Evolutionary conservation across 1,140 invertebrate genomes (phyloP).

Genomic region (Meloidogyne hapla): DNA sequence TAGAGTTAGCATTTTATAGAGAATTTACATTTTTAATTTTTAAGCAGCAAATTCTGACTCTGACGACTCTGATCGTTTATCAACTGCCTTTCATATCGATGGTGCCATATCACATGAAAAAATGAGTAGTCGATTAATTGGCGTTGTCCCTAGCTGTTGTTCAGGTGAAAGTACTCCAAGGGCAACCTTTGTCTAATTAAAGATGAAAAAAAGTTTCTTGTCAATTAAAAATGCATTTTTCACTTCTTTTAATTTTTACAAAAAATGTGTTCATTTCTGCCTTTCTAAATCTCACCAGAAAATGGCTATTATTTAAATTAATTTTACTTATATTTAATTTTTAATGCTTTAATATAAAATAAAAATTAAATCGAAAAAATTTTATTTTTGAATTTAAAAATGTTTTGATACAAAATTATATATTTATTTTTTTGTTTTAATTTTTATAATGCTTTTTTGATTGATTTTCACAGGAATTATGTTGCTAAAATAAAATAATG

Average conservation of each 20-base stretch:
- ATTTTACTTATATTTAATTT: neutral
- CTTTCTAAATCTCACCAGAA: conserved; percentile 2
- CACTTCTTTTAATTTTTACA: conserved; percentile 1
- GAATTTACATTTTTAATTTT: neutral
- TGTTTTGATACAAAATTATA: neutral
- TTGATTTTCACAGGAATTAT: neutral
- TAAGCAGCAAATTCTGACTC: conserved; percentile 47
- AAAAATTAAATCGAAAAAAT: neutral
- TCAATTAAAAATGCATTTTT: neutral
- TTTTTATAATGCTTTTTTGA: neutral
- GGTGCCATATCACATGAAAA: conserved; percentile 62
- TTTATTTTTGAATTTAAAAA: neutral
- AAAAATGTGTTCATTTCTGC: conserved; percentile 6
- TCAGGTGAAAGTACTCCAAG: conserved; percentile 43
- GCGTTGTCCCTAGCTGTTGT: conserved; percentile 42
- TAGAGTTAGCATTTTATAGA: no score
- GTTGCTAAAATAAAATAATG: neutral
- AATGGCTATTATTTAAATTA: neutral
- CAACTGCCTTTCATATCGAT: conserved; percentile 62
- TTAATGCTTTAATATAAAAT: neutral
- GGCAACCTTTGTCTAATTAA: conserved; percentile 57
- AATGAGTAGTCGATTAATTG: conserved; percentile 23
- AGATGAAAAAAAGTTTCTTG: neutral
- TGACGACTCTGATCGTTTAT: conserved; percentile 59
- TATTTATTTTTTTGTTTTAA: neutral